Base-by-base conservation (phyloP, 2,888 invertebrate species). In the Lissonota sp. region DNA sequence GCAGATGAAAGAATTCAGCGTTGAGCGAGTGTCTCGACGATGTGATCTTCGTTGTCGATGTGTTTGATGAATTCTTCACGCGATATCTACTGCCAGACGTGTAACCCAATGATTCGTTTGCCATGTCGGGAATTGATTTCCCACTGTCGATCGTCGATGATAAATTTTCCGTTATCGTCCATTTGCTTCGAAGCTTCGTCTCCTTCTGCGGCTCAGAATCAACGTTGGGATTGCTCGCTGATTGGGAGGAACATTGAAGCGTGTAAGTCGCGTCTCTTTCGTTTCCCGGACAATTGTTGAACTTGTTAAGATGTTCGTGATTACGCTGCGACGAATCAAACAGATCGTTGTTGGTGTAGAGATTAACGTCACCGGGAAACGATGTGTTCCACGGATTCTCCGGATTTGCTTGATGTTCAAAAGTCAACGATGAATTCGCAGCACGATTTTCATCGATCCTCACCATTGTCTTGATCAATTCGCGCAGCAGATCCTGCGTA, bases 291-390 rank as follows among this genome's bases (percentile, higher is more conserved):
- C 42, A 73, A 26, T 37, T 82, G 49, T 78, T 86, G 51, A 72
- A 71, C 42, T 60, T 81, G 1, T 42, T 16, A 1, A 42, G 16
- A 6, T 51, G n/a, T 7, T 77, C 60, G 8, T 60, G 74, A 7
- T 62, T 37, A 14, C 55, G 49, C 69, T 66, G 46, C 55, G 83
- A 72, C 39, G 49, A 84, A 78, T 69, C 86, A 72, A 83, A 88
- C 40, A 91, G 82, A 63, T 90, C 88, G 26, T 82, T 80, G 6
- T 77, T 86, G n/a, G 89, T 86, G 74, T 91, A 91, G 10, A 90
- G 84, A 3, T 90, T 89, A 7, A 91, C 88, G 8, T 91, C 91
- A n/a, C 91, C 91, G 14, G 91, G 91, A 77, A 91, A 90, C 6
- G 90, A 90, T 16, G 84, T 74, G 14, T 72, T 84, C 5, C 86